Evolutionary conservation across 1,140 invertebrate species (phyloP).

Genomic region (Aphelinus atriplicis): DNA sequence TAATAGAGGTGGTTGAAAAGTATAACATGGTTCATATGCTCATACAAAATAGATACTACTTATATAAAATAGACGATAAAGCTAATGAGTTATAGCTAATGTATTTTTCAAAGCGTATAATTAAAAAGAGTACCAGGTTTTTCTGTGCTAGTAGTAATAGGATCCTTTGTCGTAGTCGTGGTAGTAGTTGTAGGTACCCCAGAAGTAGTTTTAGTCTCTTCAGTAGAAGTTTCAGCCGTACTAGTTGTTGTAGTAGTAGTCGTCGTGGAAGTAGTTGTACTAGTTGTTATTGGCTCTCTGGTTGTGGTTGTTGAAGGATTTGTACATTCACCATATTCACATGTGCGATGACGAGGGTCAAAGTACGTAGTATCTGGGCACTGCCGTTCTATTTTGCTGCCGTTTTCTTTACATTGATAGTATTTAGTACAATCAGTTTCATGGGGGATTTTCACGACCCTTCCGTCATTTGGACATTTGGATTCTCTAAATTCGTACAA

Average conservation of each 20-base stretch:
- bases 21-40: too few relatives aligned
- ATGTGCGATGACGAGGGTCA: too few relatives aligned
- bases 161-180: conserved; percentile 1
- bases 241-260: neutral
- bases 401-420: conserved; percentile 2
- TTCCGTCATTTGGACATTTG: conserved; percentile 14
- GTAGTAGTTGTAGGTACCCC: neutral
- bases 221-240: neutral
- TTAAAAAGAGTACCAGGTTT: too few relatives aligned
- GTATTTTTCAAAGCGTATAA: too few relatives aligned
- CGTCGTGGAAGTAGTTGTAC: neutral
- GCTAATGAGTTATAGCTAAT: too few relatives aligned
- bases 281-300: neutral
- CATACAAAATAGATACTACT: too few relatives aligned
- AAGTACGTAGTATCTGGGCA: too few relatives aligned
- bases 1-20: too few relatives aligned
- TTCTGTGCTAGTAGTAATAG: neutral
- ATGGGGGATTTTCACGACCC: conserved; percentile 1
- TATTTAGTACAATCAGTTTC: conserved; percentile 31
- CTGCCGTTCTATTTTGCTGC: too few relatives aligned
- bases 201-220: neutral
- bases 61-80: too few relatives aligned
- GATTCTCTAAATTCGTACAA: too few relatives aligned
- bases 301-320: neutral
- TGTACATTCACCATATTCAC: too few relatives aligned